A percentile compares a stretch with the other conserved stretches of the same genome.
Conservation (phyloP, 2,797 vertebrate species). For the Coccyzus lansbergi region DNA sequence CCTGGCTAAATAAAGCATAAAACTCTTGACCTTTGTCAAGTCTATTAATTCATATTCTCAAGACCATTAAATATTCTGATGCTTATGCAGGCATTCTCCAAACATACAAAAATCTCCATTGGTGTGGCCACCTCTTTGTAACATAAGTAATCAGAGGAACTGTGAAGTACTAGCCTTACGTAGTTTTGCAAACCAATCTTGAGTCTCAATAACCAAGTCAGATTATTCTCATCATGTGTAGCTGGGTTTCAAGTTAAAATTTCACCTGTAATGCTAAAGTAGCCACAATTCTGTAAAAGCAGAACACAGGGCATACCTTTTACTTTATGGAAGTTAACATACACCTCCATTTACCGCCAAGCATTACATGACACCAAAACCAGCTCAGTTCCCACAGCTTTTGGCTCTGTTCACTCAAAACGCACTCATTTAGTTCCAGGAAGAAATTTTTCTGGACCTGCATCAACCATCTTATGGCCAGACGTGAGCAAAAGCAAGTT, state of each 20-base stretch:
- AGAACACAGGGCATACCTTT: neutral
- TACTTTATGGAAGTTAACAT: neutral
- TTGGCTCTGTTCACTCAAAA: neutral
- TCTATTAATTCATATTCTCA: neutral
- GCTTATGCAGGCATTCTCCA: neutral
- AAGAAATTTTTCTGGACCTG: neutral
- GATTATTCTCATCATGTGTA: neutral
- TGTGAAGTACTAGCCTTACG: neutral
- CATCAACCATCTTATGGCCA: neutral
- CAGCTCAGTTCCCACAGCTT: neutral
- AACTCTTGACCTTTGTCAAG: neutral
- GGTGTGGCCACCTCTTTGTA: neutral
- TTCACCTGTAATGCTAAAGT: neutral
- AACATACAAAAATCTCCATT: neutral
- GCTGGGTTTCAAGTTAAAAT: neutral
- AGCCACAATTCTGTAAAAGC: neutral
- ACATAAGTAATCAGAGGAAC: neutral
- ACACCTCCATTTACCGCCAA: neutral
- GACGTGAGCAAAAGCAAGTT: neutral
- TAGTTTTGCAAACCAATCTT: neutral
- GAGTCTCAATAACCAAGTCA: neutral
- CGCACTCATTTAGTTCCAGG: neutral
- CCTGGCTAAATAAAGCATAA: neutral
- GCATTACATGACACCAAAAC: neutral
- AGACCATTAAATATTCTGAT: neutral